Conservation (phyloP, 2,113 vertebrate species). For the Amblyopsis rosae region DNA sequence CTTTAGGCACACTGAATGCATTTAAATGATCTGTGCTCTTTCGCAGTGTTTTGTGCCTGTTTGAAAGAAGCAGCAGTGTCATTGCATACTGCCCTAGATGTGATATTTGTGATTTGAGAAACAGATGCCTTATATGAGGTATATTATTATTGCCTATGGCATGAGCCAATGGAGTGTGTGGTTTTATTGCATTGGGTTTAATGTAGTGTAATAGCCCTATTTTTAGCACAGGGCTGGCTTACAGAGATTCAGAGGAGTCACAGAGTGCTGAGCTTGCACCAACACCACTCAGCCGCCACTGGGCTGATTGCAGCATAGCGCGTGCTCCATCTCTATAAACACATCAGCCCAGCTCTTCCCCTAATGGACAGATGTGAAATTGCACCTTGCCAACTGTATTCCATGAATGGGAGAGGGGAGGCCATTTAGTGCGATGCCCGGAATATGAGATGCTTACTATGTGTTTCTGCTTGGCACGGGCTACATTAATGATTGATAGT, state of each 20-base stretch:
- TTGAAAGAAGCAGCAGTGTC: not conserved
- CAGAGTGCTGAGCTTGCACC: conserved; percentile 67
- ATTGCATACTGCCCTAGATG: not conserved
- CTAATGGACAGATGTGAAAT: conserved; percentile 35
- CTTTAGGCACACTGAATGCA: conserved; percentile 44
- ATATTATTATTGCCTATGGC: conserved; percentile 20
- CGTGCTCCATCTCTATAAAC: conserved; percentile 21
- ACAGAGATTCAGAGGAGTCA: conserved; percentile 59
- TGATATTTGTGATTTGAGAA: conserved; percentile 21
- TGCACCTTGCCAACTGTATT: conserved; percentile 14
- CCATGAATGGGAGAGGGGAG: conserved; percentile 63
- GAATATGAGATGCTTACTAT: conserved; percentile 61
- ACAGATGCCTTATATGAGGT: not conserved
- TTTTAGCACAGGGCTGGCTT: conserved; percentile 56
- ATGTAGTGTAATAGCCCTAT: conserved; percentile 57
- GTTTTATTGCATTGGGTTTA: conserved; percentile 53
- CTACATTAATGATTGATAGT: conserved; percentile 65
- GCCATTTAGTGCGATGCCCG: conserved; percentile 65
- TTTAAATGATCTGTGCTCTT: conserved; percentile 45
- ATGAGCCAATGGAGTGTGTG: conserved; percentile 45
- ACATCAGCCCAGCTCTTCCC: conserved; percentile 54
- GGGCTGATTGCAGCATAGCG: conserved; percentile 47
- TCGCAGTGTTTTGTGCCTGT: not conserved
- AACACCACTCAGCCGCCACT: conserved; percentile 45
- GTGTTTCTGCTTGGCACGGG: conserved; percentile 58